Evolutionary conservation across 1,140 invertebrate species (phyloP).

Genomic region (Sesamia nonagrioides): DNA sequence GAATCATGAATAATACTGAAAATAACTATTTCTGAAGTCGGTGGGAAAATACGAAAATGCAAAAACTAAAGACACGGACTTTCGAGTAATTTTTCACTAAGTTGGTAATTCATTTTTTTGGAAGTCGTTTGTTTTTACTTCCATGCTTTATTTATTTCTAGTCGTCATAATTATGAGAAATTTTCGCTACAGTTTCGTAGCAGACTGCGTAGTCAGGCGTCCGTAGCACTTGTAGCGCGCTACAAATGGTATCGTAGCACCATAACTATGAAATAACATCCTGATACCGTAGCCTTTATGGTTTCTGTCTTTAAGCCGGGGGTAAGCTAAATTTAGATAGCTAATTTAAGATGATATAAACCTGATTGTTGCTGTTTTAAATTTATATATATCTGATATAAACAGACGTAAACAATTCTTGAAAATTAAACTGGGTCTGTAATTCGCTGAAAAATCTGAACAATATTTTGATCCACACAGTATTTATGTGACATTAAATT

Average conservation of each 20-base stretch:
- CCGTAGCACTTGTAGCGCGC: slow-evolving; percentile 32
- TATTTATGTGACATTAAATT: too few species aligned
- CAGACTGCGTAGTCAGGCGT: slow-evolving; percentile 18
- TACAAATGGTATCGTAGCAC: slow-evolving; percentile 16
- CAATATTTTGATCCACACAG: too few species aligned
- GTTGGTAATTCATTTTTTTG: too few species aligned
- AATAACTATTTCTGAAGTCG: too few species aligned
- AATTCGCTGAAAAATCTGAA: too few species aligned
- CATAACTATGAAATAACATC: slow-evolving; percentile 35
- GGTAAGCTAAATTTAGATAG: background rate
- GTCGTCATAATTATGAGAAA: background rate
- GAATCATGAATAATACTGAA: too few species aligned
- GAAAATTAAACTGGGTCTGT: background rate
- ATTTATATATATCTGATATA: background rate
- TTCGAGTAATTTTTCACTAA: too few species aligned
- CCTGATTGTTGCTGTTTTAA: background rate
- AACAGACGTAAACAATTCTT: too few species aligned
- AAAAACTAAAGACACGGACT: too few species aligned
- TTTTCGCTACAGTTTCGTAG: slow-evolving; percentile 1
- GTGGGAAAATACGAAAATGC: too few species aligned
- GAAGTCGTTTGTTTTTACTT: too few species aligned
- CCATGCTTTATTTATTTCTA: too few species aligned
- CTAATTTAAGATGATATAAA: background rate
- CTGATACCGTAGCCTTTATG: background rate
- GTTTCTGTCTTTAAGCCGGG: background rate